These are phyloP conservation scores for Muntiacus reevesi DNA, from an alignment of 2,113 vertebrate genomes.

Conservation along the genomic window DNA sequence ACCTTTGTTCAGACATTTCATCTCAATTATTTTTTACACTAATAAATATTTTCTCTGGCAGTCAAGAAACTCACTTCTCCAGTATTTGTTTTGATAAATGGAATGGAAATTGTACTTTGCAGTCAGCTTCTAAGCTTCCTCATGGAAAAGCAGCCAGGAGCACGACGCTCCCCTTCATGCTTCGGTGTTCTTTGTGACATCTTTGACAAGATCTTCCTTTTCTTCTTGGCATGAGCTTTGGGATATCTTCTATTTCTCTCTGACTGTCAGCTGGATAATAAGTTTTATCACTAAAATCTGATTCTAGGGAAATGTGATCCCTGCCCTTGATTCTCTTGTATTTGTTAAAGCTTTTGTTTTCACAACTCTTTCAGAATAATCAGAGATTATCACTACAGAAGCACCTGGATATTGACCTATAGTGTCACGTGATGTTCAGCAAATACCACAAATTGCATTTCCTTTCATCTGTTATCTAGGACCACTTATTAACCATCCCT, in stretches of 20 bases:
- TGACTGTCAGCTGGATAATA: conserved; percentile 87
- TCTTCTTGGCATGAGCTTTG: conserved; percentile 59
- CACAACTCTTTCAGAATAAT: conserved; percentile 67
- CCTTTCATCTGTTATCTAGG: conserved; percentile 71
- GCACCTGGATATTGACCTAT: conserved; percentile 67
- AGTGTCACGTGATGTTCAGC: conserved; percentile 67
- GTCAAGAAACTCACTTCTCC: conserved; percentile 52
- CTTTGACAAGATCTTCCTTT: conserved; percentile 60
- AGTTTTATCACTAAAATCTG: conserved; percentile 83
- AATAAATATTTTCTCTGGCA: conserved; percentile 68
- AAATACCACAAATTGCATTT: conserved; percentile 75
- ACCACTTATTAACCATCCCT: conserved; percentile 71
- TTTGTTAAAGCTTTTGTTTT: conserved; percentile 74
- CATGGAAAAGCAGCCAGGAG: conserved; percentile 59
- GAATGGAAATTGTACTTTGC: conserved; percentile 65
- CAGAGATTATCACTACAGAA: conserved; percentile 74
- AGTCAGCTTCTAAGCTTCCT: conserved; percentile 64
- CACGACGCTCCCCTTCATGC: conserved; percentile 51
- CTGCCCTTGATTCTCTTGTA: conserved; percentile 78
- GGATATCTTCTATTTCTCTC: conserved; percentile 72
- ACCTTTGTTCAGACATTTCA: conserved; percentile 56
- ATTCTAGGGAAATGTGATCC: conserved; percentile 74
- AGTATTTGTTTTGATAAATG: conserved; percentile 56
- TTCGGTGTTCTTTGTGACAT: conserved; percentile 66
- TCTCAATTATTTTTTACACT: conserved; percentile 45